These are phyloP conservation scores for Cephalopterus ornatus DNA, from an alignment of 2,113 vertebrate species.

Conservation along the genomic window DNA sequence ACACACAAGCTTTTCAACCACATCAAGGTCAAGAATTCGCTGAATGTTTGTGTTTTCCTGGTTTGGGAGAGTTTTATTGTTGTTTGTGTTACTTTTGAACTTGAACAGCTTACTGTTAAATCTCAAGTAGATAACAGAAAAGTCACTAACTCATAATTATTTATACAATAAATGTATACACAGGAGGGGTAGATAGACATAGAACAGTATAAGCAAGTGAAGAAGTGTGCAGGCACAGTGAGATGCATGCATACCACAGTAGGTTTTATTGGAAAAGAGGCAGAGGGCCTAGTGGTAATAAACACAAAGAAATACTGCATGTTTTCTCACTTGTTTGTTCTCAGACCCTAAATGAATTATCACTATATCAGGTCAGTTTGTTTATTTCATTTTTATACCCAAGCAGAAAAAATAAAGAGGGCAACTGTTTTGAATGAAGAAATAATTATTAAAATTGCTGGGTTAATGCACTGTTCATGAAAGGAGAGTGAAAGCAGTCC, in stretches of 20 bases:
- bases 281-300: neutral
- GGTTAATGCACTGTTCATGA: neutral
- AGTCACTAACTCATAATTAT: neutral
- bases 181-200: neutral
- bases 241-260: neutral
- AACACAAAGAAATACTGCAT: neutral
- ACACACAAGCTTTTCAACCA: neutral
- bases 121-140: neutral
- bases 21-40: neutral
- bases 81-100: neutral
- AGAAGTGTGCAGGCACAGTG: neutral
- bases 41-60: neutral
- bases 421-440: neutral
- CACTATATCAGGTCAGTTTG: accelerated
- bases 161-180: neutral
- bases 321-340: neutral
- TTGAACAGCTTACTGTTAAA: neutral
- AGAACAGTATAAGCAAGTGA: neutral
- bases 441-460: neutral
- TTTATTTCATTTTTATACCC: neutral
- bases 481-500: neutral
- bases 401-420: neutral
- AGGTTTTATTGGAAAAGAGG: neutral
- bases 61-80: neutral
- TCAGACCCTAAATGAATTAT: neutral